These are phyloP conservation scores for Frankliniella intonsa DNA, from an alignment of 2,888 invertebrate species.

Conservation along the genomic window DNA sequence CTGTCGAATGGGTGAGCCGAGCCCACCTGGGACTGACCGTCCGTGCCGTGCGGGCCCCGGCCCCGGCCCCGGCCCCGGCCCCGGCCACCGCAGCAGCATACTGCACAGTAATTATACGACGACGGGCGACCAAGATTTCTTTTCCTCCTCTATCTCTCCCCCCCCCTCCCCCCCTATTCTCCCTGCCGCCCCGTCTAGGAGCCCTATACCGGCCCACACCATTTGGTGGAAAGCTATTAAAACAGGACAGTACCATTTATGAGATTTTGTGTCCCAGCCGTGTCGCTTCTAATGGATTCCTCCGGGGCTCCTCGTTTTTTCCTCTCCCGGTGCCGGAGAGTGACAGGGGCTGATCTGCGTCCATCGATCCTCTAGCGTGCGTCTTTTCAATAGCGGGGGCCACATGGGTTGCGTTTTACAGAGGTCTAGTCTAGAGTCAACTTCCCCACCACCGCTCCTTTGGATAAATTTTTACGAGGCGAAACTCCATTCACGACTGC, in stretches of 20 bases:
- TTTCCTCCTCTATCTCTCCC: neutral
- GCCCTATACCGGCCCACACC: neutral
- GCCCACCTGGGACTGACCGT: conserved; percentile 10
- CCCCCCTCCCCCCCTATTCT: neutral
- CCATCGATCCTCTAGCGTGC: conserved; percentile 1
- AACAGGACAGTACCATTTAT: conserved; percentile 26
- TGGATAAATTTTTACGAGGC: neutral
- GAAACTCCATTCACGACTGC: neutral
- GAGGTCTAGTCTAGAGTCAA: no score
- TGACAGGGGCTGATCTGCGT: neutral
- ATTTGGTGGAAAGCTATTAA: conserved; percentile 23
- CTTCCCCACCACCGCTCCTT: no score
- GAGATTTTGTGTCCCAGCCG: conserved; percentile 19
- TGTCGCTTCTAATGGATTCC: conserved; percentile 26
- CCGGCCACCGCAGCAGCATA: neutral
- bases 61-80: no score
- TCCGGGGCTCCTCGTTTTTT: conserved; percentile 6
- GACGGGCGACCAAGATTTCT: neutral
- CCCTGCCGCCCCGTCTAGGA: neutral
- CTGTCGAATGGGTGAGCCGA: neutral
- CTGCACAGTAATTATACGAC: conserved; percentile 20
- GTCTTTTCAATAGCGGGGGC: no score
- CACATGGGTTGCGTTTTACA: no score
- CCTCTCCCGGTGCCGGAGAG: neutral
- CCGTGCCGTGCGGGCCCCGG: no score